Conservation (phyloP, 2,797 vertebrate genomes). For the Rhynchonycteris naso region DNA sequence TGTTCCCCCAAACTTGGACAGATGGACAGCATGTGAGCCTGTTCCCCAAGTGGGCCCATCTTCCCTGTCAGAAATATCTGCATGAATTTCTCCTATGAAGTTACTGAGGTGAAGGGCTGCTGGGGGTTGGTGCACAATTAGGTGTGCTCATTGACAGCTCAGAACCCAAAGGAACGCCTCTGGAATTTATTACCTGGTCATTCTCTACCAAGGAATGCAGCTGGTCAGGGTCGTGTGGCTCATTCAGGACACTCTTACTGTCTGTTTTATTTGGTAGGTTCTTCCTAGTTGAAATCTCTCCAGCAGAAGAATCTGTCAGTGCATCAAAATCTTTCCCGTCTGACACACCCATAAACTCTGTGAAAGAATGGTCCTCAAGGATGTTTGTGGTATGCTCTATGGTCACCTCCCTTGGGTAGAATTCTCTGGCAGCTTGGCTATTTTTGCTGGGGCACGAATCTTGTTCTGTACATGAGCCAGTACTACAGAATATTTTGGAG, state of each 20-base stretch:
- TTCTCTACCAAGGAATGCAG: conserved; percentile 57
- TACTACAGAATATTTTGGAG: conserved; percentile 74
- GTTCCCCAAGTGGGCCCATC: conserved; percentile 85
- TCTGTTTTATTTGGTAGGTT: conserved; percentile 46
- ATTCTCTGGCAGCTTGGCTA: conserved; percentile 69
- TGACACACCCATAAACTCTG: conserved; percentile 96
- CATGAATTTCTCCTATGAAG: conserved; percentile 77
- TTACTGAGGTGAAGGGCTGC: conserved; percentile 65
- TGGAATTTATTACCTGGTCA: conserved; percentile 6
- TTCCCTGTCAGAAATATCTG: conserved; percentile 87
- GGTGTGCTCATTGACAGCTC: conserved; percentile 6
- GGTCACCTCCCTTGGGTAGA: conserved; percentile 80
- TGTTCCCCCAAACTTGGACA: conserved; percentile 90
- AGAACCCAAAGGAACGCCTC: conserved; percentile 54
- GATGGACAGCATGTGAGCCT: conserved; percentile 81
- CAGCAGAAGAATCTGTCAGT: conserved; percentile 79
- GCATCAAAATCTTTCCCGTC: conserved; percentile 90
- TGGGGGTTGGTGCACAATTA: background rate
- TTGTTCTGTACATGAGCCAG: conserved; percentile 71
- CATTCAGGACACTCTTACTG: background rate
- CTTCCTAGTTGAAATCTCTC: conserved; percentile 68
- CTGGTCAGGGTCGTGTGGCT: conserved; percentile 15
- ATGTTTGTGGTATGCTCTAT: conserved; percentile 83
- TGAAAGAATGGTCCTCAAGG: conserved; percentile 91
- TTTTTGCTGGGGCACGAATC: conserved; percentile 77